Percentiles rank a stretch among this genome's conserved stretches.
Conservation (phyloP, 1,140 invertebrate genomes). For the Hydropsyche tenuis region DNA sequence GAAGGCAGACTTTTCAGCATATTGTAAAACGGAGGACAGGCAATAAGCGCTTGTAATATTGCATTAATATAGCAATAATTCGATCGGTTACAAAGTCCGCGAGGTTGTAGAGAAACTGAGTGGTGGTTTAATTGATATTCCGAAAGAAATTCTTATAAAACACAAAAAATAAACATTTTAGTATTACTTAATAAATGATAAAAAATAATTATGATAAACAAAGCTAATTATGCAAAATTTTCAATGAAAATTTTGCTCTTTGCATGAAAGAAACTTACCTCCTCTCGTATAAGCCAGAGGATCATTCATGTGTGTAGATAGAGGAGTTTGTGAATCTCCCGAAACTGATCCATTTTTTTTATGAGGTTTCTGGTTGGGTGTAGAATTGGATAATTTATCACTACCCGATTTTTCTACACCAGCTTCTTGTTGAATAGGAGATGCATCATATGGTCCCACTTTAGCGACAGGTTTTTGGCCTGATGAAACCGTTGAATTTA, state of each 20-base stretch:
- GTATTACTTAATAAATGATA: too few relatives aligned
- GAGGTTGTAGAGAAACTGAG: constrained; percentile 76
- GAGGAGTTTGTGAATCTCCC: constrained; percentile 51
- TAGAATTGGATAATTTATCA: constrained; percentile 56
- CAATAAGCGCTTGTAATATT: constrained; percentile 86
- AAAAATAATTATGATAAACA: not conserved
- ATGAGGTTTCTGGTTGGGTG: not conserved
- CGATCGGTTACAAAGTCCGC: constrained; percentile 87
- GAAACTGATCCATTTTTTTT: constrained; percentile 51
- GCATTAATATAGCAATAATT: constrained; percentile 98
- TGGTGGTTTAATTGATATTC: constrained; percentile 77
- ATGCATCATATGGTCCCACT: constrained; percentile 65
- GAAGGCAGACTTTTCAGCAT: constrained; percentile 76
- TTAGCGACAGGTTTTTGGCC: constrained; percentile 65
- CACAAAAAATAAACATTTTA: constrained; percentile 33
- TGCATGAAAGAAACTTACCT: constrained; percentile 58
- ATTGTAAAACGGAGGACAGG: constrained; percentile 94
- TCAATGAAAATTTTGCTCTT: too few relatives aligned
- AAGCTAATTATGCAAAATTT: too few relatives aligned
- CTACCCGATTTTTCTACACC: constrained; percentile 53
- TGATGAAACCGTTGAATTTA: not conserved
- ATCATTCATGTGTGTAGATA: constrained; percentile 60
- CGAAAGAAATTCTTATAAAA: constrained; percentile 72
- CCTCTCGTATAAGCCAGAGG: constrained; percentile 71
- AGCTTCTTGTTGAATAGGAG: constrained; percentile 53